phyloP scores from a whole-genome alignment of 2,888 invertebrate genomes.

The Blastobasis lacticolella region DNA sequence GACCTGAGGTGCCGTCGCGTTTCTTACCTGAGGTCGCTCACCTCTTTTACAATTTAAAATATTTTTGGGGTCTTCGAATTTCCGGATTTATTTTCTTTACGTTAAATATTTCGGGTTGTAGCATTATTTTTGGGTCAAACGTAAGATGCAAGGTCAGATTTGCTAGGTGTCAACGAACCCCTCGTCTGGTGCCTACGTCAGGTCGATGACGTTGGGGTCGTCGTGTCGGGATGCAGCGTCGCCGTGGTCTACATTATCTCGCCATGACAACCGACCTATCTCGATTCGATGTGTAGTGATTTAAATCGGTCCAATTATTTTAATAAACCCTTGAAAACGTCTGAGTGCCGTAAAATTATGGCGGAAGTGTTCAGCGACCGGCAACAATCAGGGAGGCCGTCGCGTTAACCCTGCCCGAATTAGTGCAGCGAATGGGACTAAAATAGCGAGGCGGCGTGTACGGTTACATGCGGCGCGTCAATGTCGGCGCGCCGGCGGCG shows the following conservation, averaged over 20 bases:
- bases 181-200: constrained; percentile 58
- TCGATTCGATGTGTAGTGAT: constrained; percentile 16
- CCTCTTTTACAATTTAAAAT: constrained; percentile 29
- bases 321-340: constrained; percentile 4
- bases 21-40: constrained; percentile 63
- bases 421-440: constrained; percentile 70
- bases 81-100: constrained; percentile 20
- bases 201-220: constrained; percentile 66
- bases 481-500: constrained; percentile 51
- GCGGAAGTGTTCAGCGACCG: constrained; percentile 62
- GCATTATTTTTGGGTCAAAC: constrained; percentile 54
- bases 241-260: constrained; percentile 10
- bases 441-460: constrained; percentile 71
- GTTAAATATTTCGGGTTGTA: constrained; percentile 16
- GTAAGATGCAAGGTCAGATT: constrained; percentile 64
- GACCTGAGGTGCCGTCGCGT: constrained; percentile 68
- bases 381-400: constrained; percentile 58
- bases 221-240: constrained; percentile 30
- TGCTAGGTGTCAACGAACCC: constrained; percentile 67
- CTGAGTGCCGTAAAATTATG: constrained; percentile 55
- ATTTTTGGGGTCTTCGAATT: constrained; percentile 19
- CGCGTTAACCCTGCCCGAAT: constrained; percentile 73
- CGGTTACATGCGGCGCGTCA: constrained; percentile 70
- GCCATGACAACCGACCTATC: constrained; percentile 20
- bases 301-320: constrained; percentile 4